These are phyloP conservation scores for Catotricha subobsoleta DNA, from an alignment of 2,888 invertebrate species.

Conservation along the genomic window DNA sequence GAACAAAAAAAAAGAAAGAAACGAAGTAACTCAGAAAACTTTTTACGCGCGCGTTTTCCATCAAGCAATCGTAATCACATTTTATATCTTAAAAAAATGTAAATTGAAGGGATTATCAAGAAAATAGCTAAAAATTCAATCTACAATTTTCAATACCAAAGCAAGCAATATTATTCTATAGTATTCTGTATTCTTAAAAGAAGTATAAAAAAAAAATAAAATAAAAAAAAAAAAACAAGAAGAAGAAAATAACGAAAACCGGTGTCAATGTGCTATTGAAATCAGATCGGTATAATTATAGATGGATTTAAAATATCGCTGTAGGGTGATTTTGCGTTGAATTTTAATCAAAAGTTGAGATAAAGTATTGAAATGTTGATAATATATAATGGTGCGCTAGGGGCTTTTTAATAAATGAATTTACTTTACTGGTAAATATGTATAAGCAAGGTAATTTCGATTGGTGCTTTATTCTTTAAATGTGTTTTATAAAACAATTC, in stretches of 20 bases:
- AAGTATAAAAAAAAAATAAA: neutral
- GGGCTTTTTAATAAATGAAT: too few relatives aligned
- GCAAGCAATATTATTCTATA: neutral
- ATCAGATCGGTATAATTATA: constrained; percentile 8
- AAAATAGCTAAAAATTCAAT: constrained; percentile 2
- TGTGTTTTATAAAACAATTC: too few relatives aligned
- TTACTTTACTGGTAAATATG: too few relatives aligned
- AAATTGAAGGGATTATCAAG: constrained; percentile 7
- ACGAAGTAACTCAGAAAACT: too few relatives aligned
- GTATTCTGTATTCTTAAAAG: neutral
- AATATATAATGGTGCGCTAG: neutral
- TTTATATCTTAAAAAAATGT: constrained; percentile 4
- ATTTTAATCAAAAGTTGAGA: neutral
- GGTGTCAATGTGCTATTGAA: constrained; percentile 5
- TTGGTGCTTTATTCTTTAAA: too few relatives aligned
- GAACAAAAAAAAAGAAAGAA: too few relatives aligned
- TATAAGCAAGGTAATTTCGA: too few relatives aligned
- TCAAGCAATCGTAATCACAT: constrained; percentile 1
- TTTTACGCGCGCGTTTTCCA: too few relatives aligned
- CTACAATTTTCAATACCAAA: neutral
- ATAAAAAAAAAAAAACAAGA: neutral
- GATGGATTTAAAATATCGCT: constrained; percentile 7
- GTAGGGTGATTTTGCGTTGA: constrained; percentile 6
- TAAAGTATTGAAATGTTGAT: constrained; percentile 4
- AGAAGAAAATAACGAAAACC: neutral